Conservation (phyloP, 1,140 invertebrate species). For the Trachymyrmex septentrionalis region DNA sequence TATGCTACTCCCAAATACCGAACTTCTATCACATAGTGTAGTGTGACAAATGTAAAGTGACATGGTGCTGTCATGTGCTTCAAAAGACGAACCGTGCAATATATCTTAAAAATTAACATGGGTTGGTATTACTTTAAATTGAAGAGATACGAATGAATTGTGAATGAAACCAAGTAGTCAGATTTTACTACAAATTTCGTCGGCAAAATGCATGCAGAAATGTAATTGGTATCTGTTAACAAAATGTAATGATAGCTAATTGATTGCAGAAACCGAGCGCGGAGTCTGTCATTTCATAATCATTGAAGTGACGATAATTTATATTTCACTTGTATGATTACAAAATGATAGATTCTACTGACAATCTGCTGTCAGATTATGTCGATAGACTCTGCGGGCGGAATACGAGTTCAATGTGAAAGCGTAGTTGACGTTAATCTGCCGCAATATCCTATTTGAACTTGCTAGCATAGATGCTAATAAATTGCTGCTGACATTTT, state of each 20-base stretch:
- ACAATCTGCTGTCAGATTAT: slow-evolving; percentile 4
- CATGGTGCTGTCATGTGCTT: not conserved
- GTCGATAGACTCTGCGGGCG: not conserved
- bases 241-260: not conserved
- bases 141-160: not conserved
- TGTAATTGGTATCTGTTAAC: not conserved
- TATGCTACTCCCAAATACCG: not conserved
- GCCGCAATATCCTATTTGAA: too few species aligned
- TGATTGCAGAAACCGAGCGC: not conserved
- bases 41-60: not conserved
- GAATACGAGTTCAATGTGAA: not conserved
- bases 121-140: slow-evolving; percentile 35
- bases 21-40: not conserved
- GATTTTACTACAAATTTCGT: not conserved
- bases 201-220: not conserved
- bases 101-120: slow-evolving; percentile 17
- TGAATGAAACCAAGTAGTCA: not conserved
- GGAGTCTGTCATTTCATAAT: not conserved
- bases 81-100: slow-evolving; percentile 3
- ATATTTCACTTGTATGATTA: not conserved
- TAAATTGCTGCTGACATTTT: not conserved
- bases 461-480: not conserved
- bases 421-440: not conserved
- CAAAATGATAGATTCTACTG: not conserved
- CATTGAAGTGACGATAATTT: not conserved